phyloP scores from a whole-genome alignment of 2,113 vertebrate species.

The Cebidichthys violaceus region DNA sequence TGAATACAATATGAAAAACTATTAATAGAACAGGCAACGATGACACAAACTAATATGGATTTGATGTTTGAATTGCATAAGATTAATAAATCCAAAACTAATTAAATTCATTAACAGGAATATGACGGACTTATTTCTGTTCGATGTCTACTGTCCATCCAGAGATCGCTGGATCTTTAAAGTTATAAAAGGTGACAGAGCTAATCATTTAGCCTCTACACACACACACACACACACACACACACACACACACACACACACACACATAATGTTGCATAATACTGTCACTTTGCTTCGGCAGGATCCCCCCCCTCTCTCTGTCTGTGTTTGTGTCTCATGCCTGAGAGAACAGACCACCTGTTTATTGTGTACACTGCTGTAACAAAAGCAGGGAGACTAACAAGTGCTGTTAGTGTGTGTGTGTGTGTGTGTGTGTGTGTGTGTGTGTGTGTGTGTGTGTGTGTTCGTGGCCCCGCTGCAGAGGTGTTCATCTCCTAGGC shows the following conservation, averaged over 20 bases:
- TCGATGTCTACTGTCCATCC: background rate
- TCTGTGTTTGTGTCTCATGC: slow-evolving; percentile 17
- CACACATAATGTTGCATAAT: slow-evolving; percentile 14
- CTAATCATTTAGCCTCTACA: background rate
- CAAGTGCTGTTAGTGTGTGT: slow-evolving; percentile 58
- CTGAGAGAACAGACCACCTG: slow-evolving; percentile 64
- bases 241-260: slow-evolving; percentile 15
- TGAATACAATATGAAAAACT: too few relatives aligned
- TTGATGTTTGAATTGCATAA: background rate
- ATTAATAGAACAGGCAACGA: background rate
- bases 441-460: slow-evolving; percentile 12
- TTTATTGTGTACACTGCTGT: slow-evolving; percentile 72
- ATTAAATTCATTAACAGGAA: background rate
- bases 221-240: background rate
- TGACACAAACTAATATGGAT: background rate
- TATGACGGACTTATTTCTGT: background rate
- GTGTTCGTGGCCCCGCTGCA: slow-evolving; percentile 3
- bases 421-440: slow-evolving; percentile 22
- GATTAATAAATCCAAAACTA: background rate
- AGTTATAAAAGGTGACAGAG: background rate
- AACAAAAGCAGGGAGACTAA: slow-evolving; percentile 45
- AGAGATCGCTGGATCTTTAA: background rate
- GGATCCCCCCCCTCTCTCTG: background rate
- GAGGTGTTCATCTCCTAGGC: slow-evolving; percentile 72
- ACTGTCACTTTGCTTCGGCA: slow-evolving; percentile 19